Percentiles rank a stretch among this genome's conserved stretches.
phyloP scores from a whole-genome alignment of 2,797 vertebrate genomes.

The Chaenodraco wilsoni region DNA sequence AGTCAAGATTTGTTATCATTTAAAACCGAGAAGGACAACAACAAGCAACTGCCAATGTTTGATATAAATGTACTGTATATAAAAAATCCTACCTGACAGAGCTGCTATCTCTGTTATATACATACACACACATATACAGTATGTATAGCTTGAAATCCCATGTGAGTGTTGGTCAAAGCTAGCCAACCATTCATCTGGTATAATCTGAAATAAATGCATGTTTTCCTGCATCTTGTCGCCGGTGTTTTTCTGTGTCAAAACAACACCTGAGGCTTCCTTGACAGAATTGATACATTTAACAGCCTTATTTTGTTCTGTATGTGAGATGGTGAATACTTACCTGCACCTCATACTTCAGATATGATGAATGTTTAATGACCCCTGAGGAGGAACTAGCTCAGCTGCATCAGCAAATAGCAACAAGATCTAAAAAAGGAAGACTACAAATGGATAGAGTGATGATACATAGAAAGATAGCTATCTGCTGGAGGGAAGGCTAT shows the following conservation, averaged over 20 bases:
- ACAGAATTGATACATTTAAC: conserved; percentile 9
- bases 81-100: conserved; percentile 6
- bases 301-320: conserved; percentile 1
- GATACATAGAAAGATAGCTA: not conserved
- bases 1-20: too few relatives aligned
- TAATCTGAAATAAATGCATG: conserved; percentile 21
- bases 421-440: not conserved
- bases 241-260: conserved; percentile 11
- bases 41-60: not conserved
- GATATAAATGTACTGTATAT: not conserved
- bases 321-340: conserved; percentile 25
- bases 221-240: conserved; percentile 15
- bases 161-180: conserved; percentile 32
- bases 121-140: conserved; percentile 29
- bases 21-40: not conserved
- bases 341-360: conserved; percentile 30
- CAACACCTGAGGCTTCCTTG: conserved; percentile 48
- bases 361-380: conserved; percentile 46
- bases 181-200: conserved; percentile 33
- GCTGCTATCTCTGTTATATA: conserved; percentile 2
- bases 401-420: conserved; percentile 32
- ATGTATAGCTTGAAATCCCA: conserved; percentile 27
- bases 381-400: conserved; percentile 16
- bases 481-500: not conserved
- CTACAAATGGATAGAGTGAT: not conserved